These are phyloP conservation scores for Hestina assimilis DNA, from an alignment of 1,140 invertebrate genomes.

Conservation along the genomic window DNA sequence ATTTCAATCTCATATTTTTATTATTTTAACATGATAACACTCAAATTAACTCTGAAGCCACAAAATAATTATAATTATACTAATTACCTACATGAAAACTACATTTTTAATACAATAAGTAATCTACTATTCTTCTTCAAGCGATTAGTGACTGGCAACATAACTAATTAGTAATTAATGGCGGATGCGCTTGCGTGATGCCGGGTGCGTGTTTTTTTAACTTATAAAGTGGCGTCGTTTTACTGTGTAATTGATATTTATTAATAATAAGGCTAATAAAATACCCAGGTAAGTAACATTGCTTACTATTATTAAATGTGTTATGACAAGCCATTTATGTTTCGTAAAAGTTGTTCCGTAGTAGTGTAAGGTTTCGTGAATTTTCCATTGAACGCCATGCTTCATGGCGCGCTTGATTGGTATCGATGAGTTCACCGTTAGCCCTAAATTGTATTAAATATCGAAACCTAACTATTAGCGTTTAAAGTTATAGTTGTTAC, in stretches of 20 bases:
- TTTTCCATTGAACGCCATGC: constrained; percentile 69
- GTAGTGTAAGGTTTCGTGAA: constrained; percentile 51
- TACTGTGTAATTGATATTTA: constrained; percentile 41
- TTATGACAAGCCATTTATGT: background rate
- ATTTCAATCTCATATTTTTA: too few relatives aligned
- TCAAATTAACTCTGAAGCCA: too few relatives aligned
- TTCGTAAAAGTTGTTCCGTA: background rate
- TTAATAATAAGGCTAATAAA: constrained; percentile 13
- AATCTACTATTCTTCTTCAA: too few relatives aligned
- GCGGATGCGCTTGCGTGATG: constrained; percentile 75
- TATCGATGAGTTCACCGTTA: constrained; percentile 49
- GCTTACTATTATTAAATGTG: background rate
- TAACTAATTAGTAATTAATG: constrained; percentile 53
- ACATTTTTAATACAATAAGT: too few relatives aligned
- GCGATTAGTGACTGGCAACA: constrained; percentile 11
- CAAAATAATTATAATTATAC: too few relatives aligned
- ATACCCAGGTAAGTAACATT: constrained; percentile 12
- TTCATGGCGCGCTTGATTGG: constrained; percentile 57
- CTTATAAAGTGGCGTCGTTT: constrained; percentile 62
- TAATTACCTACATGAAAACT: too few relatives aligned
- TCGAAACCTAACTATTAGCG: background rate
- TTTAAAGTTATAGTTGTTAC: background rate
- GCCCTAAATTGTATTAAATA: background rate
- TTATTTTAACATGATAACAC: too few relatives aligned
- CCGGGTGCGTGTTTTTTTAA: constrained; percentile 71